Percentiles rank a stretch among this genome's conserved stretches.
phyloP scores from a whole-genome alignment of 2,888 invertebrate genomes.

The Xestia ashworthii region DNA sequence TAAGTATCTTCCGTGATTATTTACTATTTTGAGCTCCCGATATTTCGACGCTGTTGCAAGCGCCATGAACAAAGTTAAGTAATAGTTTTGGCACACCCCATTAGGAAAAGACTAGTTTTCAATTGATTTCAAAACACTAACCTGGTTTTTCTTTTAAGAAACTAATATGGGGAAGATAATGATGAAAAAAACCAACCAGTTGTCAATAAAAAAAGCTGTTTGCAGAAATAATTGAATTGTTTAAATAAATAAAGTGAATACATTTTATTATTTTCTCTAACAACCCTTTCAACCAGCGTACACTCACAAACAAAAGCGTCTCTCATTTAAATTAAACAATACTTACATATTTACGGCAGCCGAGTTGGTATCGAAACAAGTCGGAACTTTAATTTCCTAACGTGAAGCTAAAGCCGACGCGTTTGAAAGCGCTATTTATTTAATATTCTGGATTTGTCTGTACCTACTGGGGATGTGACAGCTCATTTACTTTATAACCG shows the following conservation, averaged over 20 bases:
- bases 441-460: slow-evolving; percentile 61
- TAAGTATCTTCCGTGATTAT: too few species aligned
- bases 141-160: not conserved
- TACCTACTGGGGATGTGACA: slow-evolving; percentile 52
- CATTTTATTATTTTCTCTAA: not conserved
- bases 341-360: slow-evolving; percentile 58
- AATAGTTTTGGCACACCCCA: not conserved
- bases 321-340: slow-evolving; percentile 67
- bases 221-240: not conserved
- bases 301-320: slow-evolving; percentile 60
- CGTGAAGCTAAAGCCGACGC: slow-evolving; percentile 61
- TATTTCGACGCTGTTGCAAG: too few species aligned
- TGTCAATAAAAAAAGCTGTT: not conserved
- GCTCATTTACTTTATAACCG: slow-evolving; percentile 44
- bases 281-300: slow-evolving; percentile 35
- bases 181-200: not conserved
- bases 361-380: slow-evolving; percentile 62
- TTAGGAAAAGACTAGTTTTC: not conserved
- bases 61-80: too few species aligned
- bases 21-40: too few species aligned
- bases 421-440: slow-evolving; percentile 58
- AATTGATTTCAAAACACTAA: not conserved
- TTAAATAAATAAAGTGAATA: not conserved
- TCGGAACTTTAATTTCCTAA: slow-evolving; percentile 82
- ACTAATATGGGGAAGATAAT: not conserved